Percentiles rank a stretch among this genome's conserved stretches.
Evolutionary conservation across 2,797 vertebrate species (phyloP).

Genomic region (Psittacula derbiana): DNA sequence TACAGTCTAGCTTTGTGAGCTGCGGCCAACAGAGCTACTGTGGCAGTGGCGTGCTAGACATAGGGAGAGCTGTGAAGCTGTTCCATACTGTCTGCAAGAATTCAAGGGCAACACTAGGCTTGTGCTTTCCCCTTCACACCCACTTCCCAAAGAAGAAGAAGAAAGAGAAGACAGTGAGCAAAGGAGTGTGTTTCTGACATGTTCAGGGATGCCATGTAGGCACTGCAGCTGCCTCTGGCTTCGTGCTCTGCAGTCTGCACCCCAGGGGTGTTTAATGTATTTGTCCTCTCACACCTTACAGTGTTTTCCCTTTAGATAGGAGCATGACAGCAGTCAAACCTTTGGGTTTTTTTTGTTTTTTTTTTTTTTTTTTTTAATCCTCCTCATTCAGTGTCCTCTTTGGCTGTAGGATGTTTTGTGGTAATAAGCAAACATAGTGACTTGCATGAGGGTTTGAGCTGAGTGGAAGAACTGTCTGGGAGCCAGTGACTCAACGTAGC

Average conservation of each 20-base stretch:
- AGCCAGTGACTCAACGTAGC: not conserved
- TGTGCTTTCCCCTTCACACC: not conserved
- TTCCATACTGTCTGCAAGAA: not conserved
- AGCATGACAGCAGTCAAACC: not conserved
- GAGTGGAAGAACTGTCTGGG: not conserved
- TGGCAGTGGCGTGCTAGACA: not conserved
- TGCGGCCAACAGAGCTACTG: not conserved
- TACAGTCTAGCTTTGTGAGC: not conserved
- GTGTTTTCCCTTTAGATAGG: not conserved
- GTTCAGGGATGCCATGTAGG: not conserved
- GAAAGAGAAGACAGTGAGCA: not conserved
- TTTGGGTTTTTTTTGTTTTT: not conserved
- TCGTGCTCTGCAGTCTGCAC: not conserved
- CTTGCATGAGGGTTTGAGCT: not conserved
- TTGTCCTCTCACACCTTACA: not conserved
- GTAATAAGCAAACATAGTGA: not conserved
- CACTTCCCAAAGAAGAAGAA: not conserved
- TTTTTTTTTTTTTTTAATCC: not conserved
- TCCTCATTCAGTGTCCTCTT: not conserved
- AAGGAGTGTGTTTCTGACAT: not conserved
- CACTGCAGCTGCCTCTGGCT: not conserved
- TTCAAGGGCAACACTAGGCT: not conserved
- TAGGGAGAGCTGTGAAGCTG: not conserved
- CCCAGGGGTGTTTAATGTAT: not conserved
- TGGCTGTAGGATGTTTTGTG: not conserved